A percentile compares a stretch with the other conserved stretches of the same genome.
Evolutionary conservation across 2,797 vertebrate species (phyloP).

Genomic region (Diplodus sargus): DNA sequence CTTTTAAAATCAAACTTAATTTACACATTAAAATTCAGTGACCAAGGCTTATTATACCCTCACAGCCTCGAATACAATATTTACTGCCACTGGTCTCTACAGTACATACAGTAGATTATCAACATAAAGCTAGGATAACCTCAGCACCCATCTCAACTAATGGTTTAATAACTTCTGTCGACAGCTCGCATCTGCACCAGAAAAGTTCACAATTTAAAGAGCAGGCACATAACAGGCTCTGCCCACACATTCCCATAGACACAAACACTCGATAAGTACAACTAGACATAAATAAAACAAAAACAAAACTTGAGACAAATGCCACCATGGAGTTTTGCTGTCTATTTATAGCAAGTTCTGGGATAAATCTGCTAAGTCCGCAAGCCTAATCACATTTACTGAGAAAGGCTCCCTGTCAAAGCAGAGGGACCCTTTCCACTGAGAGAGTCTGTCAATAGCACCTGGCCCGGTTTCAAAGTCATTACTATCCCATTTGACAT

Average conservation of each 20-base stretch:
- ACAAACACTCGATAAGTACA: not conserved
- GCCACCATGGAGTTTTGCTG: not conserved
- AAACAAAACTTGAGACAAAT: not conserved
- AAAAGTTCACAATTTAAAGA: conserved; percentile 27
- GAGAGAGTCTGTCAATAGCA: conserved; percentile 66
- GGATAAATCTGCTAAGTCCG: conserved; percentile 34
- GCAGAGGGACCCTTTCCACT: conserved; percentile 46
- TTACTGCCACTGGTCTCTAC: not conserved
- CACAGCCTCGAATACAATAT: not conserved
- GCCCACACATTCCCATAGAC: not conserved
- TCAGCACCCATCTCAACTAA: conserved; percentile 2
- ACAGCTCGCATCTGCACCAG: conserved; percentile 4
- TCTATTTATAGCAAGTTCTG: conserved; percentile 18
- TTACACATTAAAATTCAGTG: not conserved
- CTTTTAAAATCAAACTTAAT: not conserved
- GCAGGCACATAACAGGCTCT: not conserved
- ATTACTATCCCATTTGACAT: conserved; percentile 74
- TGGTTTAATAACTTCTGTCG: not conserved
- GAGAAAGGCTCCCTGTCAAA: conserved; percentile 45
- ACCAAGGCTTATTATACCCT: not conserved
- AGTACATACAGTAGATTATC: not conserved
- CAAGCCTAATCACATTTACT: conserved; percentile 19
- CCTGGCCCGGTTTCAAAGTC: conserved; percentile 70
- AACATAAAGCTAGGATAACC: not conserved
- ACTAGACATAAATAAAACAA: not conserved